Base-by-base conservation (phyloP, 2,113 vertebrate species). In the Parus major region DNA sequence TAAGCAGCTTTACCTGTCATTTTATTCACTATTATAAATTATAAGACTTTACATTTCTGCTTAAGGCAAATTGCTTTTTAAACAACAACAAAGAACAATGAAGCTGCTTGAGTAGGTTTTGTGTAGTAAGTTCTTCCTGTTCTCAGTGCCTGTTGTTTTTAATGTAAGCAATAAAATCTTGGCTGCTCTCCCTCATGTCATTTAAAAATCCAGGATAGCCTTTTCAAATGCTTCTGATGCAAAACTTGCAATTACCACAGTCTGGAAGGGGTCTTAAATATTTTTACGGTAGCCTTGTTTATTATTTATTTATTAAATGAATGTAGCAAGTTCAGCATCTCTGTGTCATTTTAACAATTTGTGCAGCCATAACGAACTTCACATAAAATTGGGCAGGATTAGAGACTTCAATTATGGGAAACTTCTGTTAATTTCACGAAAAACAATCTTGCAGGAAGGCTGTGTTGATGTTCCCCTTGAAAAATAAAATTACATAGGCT, bases 161-260 rank as follows among this genome's bases (percentile, higher is more conserved):
- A 60, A 90, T 81, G 44, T 47, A 82, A 94, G 63, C 93, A 96
- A 47, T 93, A 90, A 90, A 83, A 65, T 66, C 69, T 92, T 92
- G 85, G 75, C 88, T 71, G n/a, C 60, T 85, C 8, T 65, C 42
- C 72, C 47, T 76, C 11, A 5, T 70, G 63, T 44, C 15, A 46
- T 55, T 86, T 92, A 68, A 93, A 94, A 68, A 49, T 52, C 16
- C n/a, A 16, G 25, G 79, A 33, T 49, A 19, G 20, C 78, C 63
- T 79, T 86, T 69, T 50, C 31, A 85, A 72, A 60, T 64, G 36
- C 39, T 78, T 21, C 63, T 27, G 27, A 39, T 12, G 15, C 76
- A 86, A 49, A 64, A 61, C 9, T 47, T 90, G 66, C 18, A 66
- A 5, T 82, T 80, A 49, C 41, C 0, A 0, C 33, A 29, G 17